Evolutionary conservation across 2,888 invertebrate species (phyloP).

Genomic region (Eupithecia exiguata): DNA sequence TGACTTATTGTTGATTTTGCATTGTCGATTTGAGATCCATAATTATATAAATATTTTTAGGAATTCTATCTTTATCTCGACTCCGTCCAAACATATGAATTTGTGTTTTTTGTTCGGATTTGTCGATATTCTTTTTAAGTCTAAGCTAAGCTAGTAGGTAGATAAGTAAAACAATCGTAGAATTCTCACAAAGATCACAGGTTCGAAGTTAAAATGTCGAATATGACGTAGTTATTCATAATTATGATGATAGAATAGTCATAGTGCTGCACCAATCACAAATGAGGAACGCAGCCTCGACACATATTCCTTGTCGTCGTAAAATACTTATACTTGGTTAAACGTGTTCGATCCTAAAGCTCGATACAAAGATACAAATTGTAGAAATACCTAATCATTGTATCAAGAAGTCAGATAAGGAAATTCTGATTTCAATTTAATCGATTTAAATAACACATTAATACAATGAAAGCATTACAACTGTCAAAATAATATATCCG

Average conservation of each 20-base stretch:
- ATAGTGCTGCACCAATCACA: slow-evolving; percentile 64
- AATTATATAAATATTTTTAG: neutral
- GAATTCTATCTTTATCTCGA: neutral
- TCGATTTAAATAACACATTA: neutral
- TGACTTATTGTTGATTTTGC: neutral
- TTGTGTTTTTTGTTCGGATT: neutral
- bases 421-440: neutral
- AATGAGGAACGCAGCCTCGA: slow-evolving; percentile 75
- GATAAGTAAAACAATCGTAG: neutral
- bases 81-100: neutral
- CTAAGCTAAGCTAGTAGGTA: neutral
- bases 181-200: slow-evolving; percentile 7
- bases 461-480: neutral
- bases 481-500: neutral
- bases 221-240: slow-evolving; percentile 40
- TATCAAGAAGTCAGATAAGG: neutral
- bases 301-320: slow-evolving; percentile 71
- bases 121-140: neutral
- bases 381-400: neutral
- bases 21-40: neutral
- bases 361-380: slow-evolving; percentile 4
- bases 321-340: slow-evolving; percentile 64
- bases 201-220: slow-evolving; percentile 29
- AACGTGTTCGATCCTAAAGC: slow-evolving; percentile 53
- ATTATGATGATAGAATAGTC: slow-evolving; percentile 42